phyloP scores from a whole-genome alignment of 37 sponge, comb jelly and placozoan species.

The Mnemiopsis leidyi region DNA sequence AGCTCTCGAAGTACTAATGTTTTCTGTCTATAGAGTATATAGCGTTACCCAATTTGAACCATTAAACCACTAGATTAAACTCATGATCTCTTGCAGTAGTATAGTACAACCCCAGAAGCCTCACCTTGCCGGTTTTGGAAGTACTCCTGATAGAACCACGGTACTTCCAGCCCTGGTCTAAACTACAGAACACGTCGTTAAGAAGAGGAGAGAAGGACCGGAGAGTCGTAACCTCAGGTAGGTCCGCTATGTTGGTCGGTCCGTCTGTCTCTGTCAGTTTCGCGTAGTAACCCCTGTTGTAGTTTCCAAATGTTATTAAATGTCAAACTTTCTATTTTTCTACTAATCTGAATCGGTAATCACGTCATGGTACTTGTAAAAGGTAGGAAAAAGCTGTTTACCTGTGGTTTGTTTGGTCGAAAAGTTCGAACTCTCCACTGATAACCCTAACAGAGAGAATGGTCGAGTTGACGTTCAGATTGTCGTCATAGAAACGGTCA shows the following conservation, averaged over 20 bases:
- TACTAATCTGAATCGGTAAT: too few species aligned
- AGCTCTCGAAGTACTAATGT: too few species aligned
- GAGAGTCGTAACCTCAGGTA: not conserved
- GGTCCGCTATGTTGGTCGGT: not conserved
- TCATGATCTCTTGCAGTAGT: too few species aligned
- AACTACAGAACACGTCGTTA: conserved; percentile 33
- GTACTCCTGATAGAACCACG: not conserved
- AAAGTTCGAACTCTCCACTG: conserved; percentile 56
- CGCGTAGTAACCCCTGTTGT: not conserved
- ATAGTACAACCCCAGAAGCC: too few species aligned
- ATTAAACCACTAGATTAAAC: too few species aligned
- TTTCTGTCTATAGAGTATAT: too few species aligned
- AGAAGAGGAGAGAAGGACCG: conserved; percentile 25
- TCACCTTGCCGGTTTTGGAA: not conserved
- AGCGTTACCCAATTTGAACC: too few species aligned
- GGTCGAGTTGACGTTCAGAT: not conserved
- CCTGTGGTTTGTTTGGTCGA: not conserved
- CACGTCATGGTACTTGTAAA: too few species aligned
- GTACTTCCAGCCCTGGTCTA: conserved; percentile 32
- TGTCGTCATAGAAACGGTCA: conserved; percentile 32
- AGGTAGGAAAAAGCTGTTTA: too few species aligned
- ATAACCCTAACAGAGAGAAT: not conserved
- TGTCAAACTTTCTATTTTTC: too few species aligned
- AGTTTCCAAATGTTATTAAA: too few species aligned
- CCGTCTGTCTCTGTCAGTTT: conserved; percentile 18